Conservation (phyloP, 2,888 invertebrate species). For the Parnassius mnemosyne region DNA sequence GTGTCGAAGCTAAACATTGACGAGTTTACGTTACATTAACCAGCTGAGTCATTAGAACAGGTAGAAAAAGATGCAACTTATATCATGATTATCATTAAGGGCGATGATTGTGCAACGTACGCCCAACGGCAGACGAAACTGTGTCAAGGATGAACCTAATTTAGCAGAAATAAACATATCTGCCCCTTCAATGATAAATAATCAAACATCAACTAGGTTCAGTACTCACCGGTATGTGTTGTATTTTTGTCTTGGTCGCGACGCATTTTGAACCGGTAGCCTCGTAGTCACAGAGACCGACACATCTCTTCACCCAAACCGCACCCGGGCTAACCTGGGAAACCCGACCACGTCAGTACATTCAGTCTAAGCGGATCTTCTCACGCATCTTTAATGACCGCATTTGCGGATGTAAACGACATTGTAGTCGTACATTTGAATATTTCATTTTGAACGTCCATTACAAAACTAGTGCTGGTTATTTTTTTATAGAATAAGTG, state of each 20-base stretch:
- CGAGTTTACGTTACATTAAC: slow-evolving; percentile 8
- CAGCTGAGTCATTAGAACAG: slow-evolving; percentile 18
- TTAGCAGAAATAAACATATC: slow-evolving; percentile 50
- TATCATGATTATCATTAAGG: slow-evolving; percentile 56
- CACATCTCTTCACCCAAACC: slow-evolving; percentile 72
- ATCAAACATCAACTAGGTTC: slow-evolving; percentile 10
- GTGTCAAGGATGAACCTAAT: slow-evolving; percentile 64
- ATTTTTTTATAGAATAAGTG: background rate
- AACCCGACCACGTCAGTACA: slow-evolving; percentile 44
- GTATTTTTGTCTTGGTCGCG: slow-evolving; percentile 47
- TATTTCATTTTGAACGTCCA: slow-evolving; percentile 27
- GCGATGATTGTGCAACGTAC: slow-evolving; percentile 44
- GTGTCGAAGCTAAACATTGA: slow-evolving; percentile 26
- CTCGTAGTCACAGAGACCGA: slow-evolving; percentile 65
- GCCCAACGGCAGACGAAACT: slow-evolving; percentile 39
- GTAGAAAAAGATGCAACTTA: slow-evolving; percentile 35
- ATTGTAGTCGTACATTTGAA: slow-evolving; percentile 33
- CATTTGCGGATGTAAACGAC: slow-evolving; percentile 42
- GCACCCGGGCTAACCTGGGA: slow-evolving; percentile 69
- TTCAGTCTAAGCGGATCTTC: slow-evolving; percentile 51
- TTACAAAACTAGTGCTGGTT: slow-evolving; percentile 5
- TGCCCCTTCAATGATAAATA: slow-evolving; percentile 32
- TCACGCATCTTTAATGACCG: slow-evolving; percentile 51
- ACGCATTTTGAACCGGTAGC: slow-evolving; percentile 55
- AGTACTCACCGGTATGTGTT: slow-evolving; percentile 63